Evolutionary conservation across 2,888 invertebrate genomes (phyloP), one percentile per base, ranked within the genome.

Genomic region (Furcula furcula): DNA sequence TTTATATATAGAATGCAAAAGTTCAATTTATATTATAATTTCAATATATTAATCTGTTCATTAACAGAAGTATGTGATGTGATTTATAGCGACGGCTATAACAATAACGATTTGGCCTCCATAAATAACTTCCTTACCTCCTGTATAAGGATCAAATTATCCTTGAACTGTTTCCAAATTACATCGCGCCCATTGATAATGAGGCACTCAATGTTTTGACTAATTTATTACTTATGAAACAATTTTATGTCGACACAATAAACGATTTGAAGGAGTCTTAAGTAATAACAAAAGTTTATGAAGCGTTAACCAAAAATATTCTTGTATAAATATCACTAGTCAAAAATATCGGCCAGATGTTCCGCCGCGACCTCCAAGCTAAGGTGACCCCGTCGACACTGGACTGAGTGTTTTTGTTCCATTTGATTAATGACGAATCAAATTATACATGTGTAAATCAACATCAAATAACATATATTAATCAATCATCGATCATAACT

Each of bases 311-410:
- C 19, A 31, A 26, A 34, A 7, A 15, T 29, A 11, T 38, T 22
- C 29, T 30, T 28, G 21, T 6, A 22, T 29, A 14, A 13, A 29
- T 29, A 40, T 45, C 34, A 33, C 30, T 19, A 35, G 34, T 40
- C 14, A 33, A 26, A 40, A 38, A 52, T 27, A 29, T 35, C 34
- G 38, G 53, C 46, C 69, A 70, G 62, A 66, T 65, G 68, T 62
- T 59, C 33, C 50, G 35, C 39, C 46, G 47, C 39, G 46, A 49
- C 42, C 36, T 36, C 10, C 10, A 5, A 10, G 0, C 23, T 38
- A 59, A 65, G 65, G 67, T 68, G 63, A 68, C 66, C 64, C 65
- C 53, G 46, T 60, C 52, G 50, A 55, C 63, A 55, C 40, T 40
- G 40, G 45, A 49, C 48, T 36, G 23, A 40, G 40, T 48, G n/a